Conservation (phyloP, 2,888 invertebrate genomes). For the Ctenicera cuprea region DNA sequence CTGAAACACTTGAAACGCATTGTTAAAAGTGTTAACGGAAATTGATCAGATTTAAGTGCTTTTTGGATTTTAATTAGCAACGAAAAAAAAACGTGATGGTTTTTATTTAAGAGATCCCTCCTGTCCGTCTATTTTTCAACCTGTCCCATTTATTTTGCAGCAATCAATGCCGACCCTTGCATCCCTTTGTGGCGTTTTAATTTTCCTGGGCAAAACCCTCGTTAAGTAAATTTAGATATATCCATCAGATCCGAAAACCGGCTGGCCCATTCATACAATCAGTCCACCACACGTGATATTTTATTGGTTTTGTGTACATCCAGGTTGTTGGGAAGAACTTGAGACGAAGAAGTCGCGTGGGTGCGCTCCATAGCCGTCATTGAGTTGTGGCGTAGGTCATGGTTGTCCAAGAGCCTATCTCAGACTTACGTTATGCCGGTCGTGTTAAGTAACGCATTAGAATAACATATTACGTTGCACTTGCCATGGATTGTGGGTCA, state of each 20-base stretch:
- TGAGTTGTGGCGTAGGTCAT: slow-evolving; percentile 60
- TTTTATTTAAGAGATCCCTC: background rate
- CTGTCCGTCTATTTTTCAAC: background rate
- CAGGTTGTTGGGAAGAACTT: background rate
- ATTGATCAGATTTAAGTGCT: background rate
- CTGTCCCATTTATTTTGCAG: background rate
- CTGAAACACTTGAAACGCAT: too few species aligned
- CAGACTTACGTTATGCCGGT: slow-evolving; percentile 53
- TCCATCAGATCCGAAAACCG: slow-evolving; percentile 16
- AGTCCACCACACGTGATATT: slow-evolving; percentile 4
- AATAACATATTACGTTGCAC: slow-evolving; percentile 55
- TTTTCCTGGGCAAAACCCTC: slow-evolving; percentile 23
- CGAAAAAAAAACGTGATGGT: background rate
- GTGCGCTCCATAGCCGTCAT: slow-evolving; percentile 43
- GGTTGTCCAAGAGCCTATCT: slow-evolving; percentile 51
- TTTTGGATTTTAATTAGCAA: background rate
- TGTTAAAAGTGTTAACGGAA: too few species aligned
- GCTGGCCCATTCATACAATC: slow-evolving; percentile 10
- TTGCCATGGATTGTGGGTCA: slow-evolving; percentile 58
- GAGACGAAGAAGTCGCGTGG: slow-evolving; percentile 32
- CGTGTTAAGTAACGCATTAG: slow-evolving; percentile 54
- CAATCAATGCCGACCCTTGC: slow-evolving; percentile 1
- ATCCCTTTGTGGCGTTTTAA: slow-evolving; percentile 1
- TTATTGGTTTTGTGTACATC: slow-evolving; percentile 12
- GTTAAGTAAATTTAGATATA: slow-evolving; percentile 29